Conservation (phyloP, 2,113 vertebrate species). For the Pelobates fuscus region DNA sequence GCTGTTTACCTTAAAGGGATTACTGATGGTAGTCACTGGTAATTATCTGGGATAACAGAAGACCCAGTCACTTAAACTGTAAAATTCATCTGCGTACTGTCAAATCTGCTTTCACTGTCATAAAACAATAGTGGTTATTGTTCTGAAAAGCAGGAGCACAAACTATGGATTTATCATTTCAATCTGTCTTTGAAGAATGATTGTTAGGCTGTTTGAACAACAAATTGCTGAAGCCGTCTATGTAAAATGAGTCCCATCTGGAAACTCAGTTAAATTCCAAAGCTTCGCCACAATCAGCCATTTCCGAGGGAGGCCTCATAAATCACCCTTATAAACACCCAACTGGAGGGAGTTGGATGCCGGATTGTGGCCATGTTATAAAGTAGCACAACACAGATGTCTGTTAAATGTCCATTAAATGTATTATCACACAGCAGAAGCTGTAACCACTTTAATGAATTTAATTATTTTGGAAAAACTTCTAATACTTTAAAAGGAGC, state of each 20-base stretch:
- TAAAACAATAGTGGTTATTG: constrained; percentile 11
- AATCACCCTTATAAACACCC: constrained; percentile 39
- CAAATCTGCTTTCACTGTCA: too few relatives aligned
- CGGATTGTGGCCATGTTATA: constrained; percentile 34
- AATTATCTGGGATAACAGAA: too few relatives aligned
- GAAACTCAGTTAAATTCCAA: constrained; percentile 17
- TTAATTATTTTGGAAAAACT: background rate
- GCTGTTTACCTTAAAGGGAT: too few relatives aligned
- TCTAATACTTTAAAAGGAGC: background rate
- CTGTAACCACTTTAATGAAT: constrained; percentile 5
- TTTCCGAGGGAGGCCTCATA: constrained; percentile 1
- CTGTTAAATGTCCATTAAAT: constrained; percentile 7
- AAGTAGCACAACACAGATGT: constrained; percentile 31
- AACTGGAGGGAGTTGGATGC: constrained; percentile 17
- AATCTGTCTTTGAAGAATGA: constrained; percentile 29
- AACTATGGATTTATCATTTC: constrained; percentile 17
- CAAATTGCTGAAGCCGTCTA: constrained; percentile 18
- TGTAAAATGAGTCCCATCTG: constrained; percentile 42
- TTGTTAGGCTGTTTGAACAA: constrained; percentile 28
- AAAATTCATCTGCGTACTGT: too few relatives aligned
- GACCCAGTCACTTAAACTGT: too few relatives aligned
- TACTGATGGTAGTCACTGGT: too few relatives aligned
- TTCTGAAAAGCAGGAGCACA: background rate
- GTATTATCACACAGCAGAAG: background rate
- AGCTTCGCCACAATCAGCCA: constrained; percentile 22